Conservation (phyloP, 2,113 vertebrate species). For the Archocentrus centrarchus region DNA sequence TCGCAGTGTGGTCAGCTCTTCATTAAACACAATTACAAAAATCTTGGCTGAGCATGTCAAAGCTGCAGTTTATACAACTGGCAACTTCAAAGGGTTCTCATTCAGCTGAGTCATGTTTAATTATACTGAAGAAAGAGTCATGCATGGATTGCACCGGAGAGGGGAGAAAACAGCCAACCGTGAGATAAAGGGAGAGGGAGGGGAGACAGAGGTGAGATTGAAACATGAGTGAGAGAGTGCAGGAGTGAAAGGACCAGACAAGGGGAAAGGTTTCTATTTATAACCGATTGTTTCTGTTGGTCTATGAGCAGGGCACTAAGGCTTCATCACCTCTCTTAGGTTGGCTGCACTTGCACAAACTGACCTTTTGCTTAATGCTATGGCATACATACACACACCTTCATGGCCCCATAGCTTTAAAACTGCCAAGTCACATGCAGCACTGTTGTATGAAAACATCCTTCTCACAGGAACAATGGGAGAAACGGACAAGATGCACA, state of each 20-base stretch:
- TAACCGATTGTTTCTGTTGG: slow-evolving; percentile 71
- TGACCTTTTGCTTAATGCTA: slow-evolving; percentile 45
- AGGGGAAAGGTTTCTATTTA: slow-evolving; percentile 65
- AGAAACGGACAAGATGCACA: background rate
- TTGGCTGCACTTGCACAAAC: slow-evolving; percentile 54
- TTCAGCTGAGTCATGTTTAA: slow-evolving; percentile 34
- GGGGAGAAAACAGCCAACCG: slow-evolving; percentile 11
- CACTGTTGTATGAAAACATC: background rate
- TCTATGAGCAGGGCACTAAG: slow-evolving; percentile 23
- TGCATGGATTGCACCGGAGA: slow-evolving; percentile 24
- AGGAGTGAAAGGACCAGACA: slow-evolving; percentile 21
- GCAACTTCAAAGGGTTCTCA: slow-evolving; percentile 30
- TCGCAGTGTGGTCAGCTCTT: slow-evolving; percentile 3
- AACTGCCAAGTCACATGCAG: slow-evolving; percentile 8
- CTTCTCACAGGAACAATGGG: background rate
- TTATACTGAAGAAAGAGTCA: slow-evolving; percentile 24
- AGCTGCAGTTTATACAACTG: background rate
- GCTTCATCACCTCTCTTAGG: slow-evolving; percentile 44
- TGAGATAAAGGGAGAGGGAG: background rate
- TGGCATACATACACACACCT: slow-evolving; percentile 3
- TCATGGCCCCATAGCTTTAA: background rate
- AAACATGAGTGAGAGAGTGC: slow-evolving; percentile 9
- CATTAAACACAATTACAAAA: slow-evolving; percentile 4
- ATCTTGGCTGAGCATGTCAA: background rate
- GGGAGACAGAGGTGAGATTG: slow-evolving; percentile 1